Base-by-base conservation (phyloP, 2,797 vertebrate genomes). In the Steatocranus sp. region DNA sequence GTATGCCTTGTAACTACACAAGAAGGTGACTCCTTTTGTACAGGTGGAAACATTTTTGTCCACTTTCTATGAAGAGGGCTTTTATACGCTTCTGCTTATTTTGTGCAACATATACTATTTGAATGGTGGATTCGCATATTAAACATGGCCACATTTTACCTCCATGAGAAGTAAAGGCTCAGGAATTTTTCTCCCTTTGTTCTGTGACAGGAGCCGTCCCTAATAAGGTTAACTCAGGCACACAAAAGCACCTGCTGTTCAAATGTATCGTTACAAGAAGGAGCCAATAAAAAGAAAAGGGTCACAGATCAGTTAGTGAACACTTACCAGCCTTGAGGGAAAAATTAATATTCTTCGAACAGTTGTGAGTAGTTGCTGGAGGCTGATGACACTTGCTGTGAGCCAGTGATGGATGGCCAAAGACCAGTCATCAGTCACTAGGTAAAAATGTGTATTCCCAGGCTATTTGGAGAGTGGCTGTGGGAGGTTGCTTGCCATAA, bases 391-490 rank as follows among this genome's bases (percentile, higher is more conserved):
- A n/a, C 17, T 34, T 36, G 30, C 56, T 61, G 56, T 61, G 56
- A 61, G 56, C 18, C 61, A 66, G 61, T 66, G n/a, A 66, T 38
- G n/a, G 32, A 36, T 36, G 58, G 2, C 34, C 58, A 63, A 23
- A 63, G 58, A 36, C 32, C 11, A 63, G 58, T 63, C 58, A 63
- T 36, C 36, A 10, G 63, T 68, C 63, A 41, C 36, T 41, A 11
- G 56, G 11, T 36, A 36, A 61, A 61, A 61, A 61, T 61, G 56
- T 61, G 18, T 61, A 63, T 63, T 63, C 58, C 58, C 32, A 63
- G 1, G n/a, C 58, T 0, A 0, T 38, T 63, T 63, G 58, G 32
- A 36, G 2, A 63, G n/a, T 14, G 58, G 34, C 34, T 23, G 3
- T 14, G 34, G n/a, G 34, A 63, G 11, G 34, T 23, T 38, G 58